Percentiles rank a stretch among this genome's conserved stretches.
Evolutionary conservation across 2,113 vertebrate species (phyloP).

Genomic region (Merops nubicus): DNA sequence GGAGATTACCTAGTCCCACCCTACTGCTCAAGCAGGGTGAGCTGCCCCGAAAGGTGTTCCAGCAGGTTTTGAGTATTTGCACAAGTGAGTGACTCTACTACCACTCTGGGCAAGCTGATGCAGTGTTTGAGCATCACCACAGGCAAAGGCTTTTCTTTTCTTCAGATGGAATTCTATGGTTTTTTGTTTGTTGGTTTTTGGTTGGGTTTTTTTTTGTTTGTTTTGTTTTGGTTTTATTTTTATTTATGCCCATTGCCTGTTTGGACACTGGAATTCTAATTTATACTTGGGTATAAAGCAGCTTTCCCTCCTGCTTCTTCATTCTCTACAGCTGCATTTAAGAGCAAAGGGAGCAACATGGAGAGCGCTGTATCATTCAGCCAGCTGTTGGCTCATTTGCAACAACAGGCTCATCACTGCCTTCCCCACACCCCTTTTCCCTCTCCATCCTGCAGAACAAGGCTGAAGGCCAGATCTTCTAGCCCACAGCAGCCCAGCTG

Average conservation of each 20-base stretch:
- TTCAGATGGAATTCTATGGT: not conserved
- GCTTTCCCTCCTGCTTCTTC: not conserved
- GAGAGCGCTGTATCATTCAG: not conserved
- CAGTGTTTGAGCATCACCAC: not conserved
- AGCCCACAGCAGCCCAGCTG: not conserved
- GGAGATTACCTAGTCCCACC: not conserved
- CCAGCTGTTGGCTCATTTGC: not conserved
- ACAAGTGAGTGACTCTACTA: too few relatives aligned
- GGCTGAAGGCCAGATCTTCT: not conserved
- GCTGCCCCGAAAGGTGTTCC: not conserved
- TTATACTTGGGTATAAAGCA: not conserved
- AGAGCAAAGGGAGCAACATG: not conserved
- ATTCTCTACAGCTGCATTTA: not conserved
- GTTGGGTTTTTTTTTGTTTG: too few relatives aligned
- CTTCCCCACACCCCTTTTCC: not conserved
- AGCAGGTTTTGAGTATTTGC: accelerated
- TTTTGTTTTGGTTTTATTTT: too few relatives aligned
- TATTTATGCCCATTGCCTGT: not conserved
- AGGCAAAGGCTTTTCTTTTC: not conserved
- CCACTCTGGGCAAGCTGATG: not conserved
- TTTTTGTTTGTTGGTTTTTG: too few relatives aligned
- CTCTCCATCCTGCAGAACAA: not conserved
- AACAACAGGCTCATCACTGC: constrained; percentile 26
- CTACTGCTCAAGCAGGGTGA: not conserved
- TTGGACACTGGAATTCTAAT: not conserved